Evolutionary conservation across 2,113 vertebrate species (phyloP), one percentile per base, ranked within the genome.

Genomic region (Vombatus ursinus): DNA sequence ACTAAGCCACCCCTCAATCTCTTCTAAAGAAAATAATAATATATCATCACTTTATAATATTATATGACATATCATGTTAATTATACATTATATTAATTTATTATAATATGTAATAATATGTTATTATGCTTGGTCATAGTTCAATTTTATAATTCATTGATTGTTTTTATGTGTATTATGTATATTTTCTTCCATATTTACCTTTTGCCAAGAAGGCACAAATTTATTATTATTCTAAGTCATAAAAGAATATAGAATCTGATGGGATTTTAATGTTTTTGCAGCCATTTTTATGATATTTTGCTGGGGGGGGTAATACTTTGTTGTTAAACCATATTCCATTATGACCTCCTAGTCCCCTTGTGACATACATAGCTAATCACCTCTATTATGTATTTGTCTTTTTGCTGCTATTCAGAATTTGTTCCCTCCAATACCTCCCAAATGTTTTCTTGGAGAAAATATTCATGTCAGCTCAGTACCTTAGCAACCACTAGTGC

Each of bases 111-210:
- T 91, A 61, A 92, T 48, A 3, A 54, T 25, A 25, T 93, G 89
- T 53, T 77, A 68, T 95, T 95, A 95, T 52, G 26, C 2, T 92
- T 94, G 95, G 52, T 93, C 1, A 25, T 92, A 8, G 51, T 47
- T n/a, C 91, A 91, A 12, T 91, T 96, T 93, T 95, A 90, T 3
- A 53, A 47, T 26, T 31, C n/a, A 52, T 91, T 91, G 28, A 23
- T 54, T 89, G 25, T 84, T 50, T n/a, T 77, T 84, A 77, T 77
- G 14, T 92, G 23, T 28, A 91, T 95, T 0, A 26, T 91, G 31
- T 68, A 68, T 37, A 37, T 2, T 53, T 51, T 7, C 48, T 90
- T 95, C 47, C 44, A n/a, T 91, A 61, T 92, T 90, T 57, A 6
- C 48, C 8, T 96, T 95, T 77, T 94, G 28, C 7, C 16, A 91